Evolutionary conservation across 2,888 invertebrate genomes (phyloP), one percentile per base, ranked within the genome.

Genomic region (Napeogenes sylphis): DNA sequence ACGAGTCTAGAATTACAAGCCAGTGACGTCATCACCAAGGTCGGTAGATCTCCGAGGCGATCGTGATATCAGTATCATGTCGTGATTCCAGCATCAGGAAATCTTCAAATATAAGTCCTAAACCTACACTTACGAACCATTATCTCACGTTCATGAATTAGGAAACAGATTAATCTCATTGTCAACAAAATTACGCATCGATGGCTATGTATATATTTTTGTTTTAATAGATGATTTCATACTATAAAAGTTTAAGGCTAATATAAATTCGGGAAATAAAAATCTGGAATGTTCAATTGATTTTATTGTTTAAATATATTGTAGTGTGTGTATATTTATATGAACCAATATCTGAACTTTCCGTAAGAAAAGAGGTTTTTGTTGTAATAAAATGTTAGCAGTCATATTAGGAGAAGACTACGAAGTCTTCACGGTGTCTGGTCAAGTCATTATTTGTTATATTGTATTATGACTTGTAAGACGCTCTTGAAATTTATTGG

Each of bases 11-110:
- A 77, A 81, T 81, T 75, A 78, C 63, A 62, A 55, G 62, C 65
- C 21, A 21, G 65, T 85, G 85, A 81, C 85, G 85, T 83, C 83
- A 86, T 62, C 59, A 54, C 58, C 77, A 79, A 85, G 85, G 85
- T 74, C 74, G 68, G 70, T 69, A 70, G 70, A 69, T 73, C 73
- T 76, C 30, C 72, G 71, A 75, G 75, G 56, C 67, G 67, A 69
- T 78, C 84, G 81, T 84, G 85, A 83, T 83, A 77, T 73, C 84
- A 71, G 69, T 66, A 75, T 73, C 75, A 69, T 65, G 67, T 69
- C 77, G 76, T 73, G 80, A 75, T 71, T 71, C 70, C 72, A 70
- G 73, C 76, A 80, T 74, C 80, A 86, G 85, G 85, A 87, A 87
- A 77, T 79, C 71, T 66, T 58, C 38, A 58, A 42, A 59, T 59